A percentile compares a stretch with the other conserved stretches of the same genome.
Evolutionary conservation across 2,888 invertebrate species (phyloP).

Genomic region (Rapana venosa): DNA sequence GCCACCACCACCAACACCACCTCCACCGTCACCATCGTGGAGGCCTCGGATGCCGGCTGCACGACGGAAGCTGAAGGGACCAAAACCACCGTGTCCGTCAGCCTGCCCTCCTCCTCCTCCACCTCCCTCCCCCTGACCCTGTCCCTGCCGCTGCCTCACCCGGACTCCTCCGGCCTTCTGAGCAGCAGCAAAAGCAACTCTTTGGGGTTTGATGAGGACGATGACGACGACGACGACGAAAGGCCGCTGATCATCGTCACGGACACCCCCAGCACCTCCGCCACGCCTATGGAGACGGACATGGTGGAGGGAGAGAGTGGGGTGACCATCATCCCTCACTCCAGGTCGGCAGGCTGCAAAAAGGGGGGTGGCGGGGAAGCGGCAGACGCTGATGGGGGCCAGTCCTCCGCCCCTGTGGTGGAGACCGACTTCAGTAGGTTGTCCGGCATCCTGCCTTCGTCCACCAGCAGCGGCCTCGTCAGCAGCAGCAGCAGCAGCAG

Average conservation of each 20-base stretch:
- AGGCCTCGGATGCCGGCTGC: not conserved
- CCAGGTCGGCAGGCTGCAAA: not conserved
- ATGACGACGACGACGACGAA: constrained; percentile 41
- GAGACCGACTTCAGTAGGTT: not conserved
- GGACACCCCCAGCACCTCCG: not conserved
- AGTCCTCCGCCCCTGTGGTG: not conserved
- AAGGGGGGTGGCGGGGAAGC: not conserved
- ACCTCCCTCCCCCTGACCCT: not conserved
- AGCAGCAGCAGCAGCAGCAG: not conserved
- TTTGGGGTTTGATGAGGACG: constrained; percentile 29
- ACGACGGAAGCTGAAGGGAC: constrained; percentile 1
- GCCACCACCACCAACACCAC: constrained; percentile 32
- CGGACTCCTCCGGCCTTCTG: not conserved
- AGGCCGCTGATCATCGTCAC: constrained; percentile 39
- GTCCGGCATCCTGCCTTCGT: not conserved
- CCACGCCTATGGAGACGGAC: constrained; percentile 7
- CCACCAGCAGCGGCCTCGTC: not conserved
- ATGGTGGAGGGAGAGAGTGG: not conserved
- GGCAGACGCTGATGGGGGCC: not conserved
- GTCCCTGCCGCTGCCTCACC: not conserved
- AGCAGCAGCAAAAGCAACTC: not conserved
- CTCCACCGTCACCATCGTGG: constrained; percentile 33
- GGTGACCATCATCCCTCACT: constrained; percentile 12
- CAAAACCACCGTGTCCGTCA: constrained; percentile 9
- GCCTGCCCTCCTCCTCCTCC: not conserved